Conservation (phyloP, 2,888 invertebrate species). For the Trichacis sp. region DNA sequence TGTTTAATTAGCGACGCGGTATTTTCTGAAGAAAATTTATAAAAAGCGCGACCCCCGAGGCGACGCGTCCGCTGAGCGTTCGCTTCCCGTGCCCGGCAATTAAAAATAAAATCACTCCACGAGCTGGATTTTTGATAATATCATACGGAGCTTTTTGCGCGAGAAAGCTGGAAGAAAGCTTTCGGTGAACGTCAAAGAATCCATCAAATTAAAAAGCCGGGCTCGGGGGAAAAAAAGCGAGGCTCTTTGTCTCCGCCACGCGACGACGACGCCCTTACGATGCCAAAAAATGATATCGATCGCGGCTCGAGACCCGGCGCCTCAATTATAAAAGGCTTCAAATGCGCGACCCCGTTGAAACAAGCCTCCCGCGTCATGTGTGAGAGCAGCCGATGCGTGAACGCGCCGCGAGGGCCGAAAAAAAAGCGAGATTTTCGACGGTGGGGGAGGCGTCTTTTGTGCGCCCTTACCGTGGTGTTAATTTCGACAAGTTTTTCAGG, state of each 20-base stretch:
- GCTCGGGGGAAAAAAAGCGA: constrained; percentile 63
- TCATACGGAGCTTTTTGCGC: too few species aligned
- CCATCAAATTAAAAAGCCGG: constrained; percentile 68
- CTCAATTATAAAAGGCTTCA: constrained; percentile 66
- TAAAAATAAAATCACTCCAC: constrained; percentile 48
- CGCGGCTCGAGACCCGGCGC: constrained; percentile 47
- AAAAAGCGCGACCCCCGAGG: constrained; percentile 20
- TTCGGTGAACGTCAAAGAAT: constrained; percentile 60
- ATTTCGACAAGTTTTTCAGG: not conserved
- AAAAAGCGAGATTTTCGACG: constrained; percentile 6
- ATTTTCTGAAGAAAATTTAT: constrained; percentile 27
- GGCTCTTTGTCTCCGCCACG: constrained; percentile 54
- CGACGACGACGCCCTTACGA: constrained; percentile 43
- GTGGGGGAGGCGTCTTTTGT: constrained; percentile 14
- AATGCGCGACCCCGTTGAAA: constrained; percentile 51
- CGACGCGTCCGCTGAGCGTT: constrained; percentile 10
- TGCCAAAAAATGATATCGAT: constrained; percentile 59
- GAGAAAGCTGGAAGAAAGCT: constrained; percentile 42
- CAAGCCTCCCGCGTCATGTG: constrained; percentile 40
- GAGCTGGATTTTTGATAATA: too few species aligned
- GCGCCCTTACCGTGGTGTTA: not conserved
- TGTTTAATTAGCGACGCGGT: constrained; percentile 35
- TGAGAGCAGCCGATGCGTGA: constrained; percentile 17
- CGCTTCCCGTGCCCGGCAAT: constrained; percentile 39
- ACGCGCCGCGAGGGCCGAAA: constrained; percentile 14